Percentiles rank a stretch among this genome's conserved stretches.
These are phyloP conservation scores for Mesorhabditis sp. DNA, from an alignment of 2,888 invertebrate species.

Conservation along the genomic window DNA sequence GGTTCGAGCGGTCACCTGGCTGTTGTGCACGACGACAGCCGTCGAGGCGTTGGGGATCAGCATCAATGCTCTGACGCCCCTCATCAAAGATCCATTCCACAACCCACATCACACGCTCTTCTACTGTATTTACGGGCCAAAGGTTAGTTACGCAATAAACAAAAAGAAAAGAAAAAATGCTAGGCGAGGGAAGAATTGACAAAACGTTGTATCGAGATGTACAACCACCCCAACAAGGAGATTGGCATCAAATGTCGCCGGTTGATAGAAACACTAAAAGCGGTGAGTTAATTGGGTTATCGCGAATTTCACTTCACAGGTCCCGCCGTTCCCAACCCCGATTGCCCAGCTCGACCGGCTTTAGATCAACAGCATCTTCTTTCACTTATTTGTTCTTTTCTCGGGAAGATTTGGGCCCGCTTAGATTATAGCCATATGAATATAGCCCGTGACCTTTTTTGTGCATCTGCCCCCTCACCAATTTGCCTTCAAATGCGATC, in stretches of 20 bases:
- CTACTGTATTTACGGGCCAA: conserved; percentile 42
- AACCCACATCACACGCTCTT: conserved; percentile 48
- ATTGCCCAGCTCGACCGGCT: conserved; percentile 28
- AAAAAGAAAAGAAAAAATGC: neutral
- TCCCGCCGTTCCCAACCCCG: conserved; percentile 31
- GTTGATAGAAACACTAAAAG: conserved; percentile 35
- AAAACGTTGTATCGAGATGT: conserved; percentile 23
- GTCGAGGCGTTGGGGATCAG: conserved; percentile 47
- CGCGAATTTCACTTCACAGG: conserved; percentile 14
- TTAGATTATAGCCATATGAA: too few species aligned
- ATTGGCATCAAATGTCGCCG: conserved; percentile 36
- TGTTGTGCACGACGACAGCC: conserved; percentile 48
- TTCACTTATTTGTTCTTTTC: neutral
- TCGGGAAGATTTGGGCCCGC: too few species aligned
- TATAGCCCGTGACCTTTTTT: neutral
- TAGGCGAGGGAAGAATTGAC: conserved; percentile 28
- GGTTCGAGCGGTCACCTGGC: conserved; percentile 48
- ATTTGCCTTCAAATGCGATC: too few species aligned
- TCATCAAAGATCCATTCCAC: conserved; percentile 48
- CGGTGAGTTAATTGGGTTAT: conserved; percentile 18
- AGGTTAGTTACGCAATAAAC: conserved; percentile 10
- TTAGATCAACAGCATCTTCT: conserved; percentile 7
- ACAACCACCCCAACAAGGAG: conserved; percentile 32
- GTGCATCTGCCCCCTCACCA: neutral
- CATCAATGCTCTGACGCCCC: conserved; percentile 42